Base-by-base conservation (phyloP, 2,888 invertebrate genomes). In the Steinernema scapterisci region DNA sequence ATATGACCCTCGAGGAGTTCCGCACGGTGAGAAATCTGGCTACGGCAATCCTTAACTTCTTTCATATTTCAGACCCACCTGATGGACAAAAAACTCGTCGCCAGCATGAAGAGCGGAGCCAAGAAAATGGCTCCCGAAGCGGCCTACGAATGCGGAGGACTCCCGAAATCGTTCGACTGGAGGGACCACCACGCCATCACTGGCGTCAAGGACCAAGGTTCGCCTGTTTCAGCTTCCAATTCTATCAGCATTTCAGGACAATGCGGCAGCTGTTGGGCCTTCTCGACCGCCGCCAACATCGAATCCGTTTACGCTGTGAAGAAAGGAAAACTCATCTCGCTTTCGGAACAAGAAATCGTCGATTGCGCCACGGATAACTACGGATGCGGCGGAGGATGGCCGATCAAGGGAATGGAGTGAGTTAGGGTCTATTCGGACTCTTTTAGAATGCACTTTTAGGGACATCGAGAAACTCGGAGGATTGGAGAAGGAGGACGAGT, bases 261-360 rank as follows among this genome's bases (percentile, higher is more conserved):
- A 21, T 73, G 73, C 23, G 73, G 73, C n/a, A 63, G 63, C 19
- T 73, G 73, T 38, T 73, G 73, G 73, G 73, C 73, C 11, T 73
- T 73, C 38, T 63, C 73, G 16, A 48, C 70, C 7, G 63, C 70
- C 7, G 73, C 70, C 31, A 63, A 56, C 46, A 25, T 73, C 31
- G 73, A 73, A 71, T 70, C 70, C 11, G 27, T 38, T 0, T 45
- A 51, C 16, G 73, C 73, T 7, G 63, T 73, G 19, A 44, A 63
- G 13, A 25, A 16, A 16, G 48, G 48, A 25, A 71, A 70, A 9
- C 71, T 44, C 23, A n/a, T 45, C 13, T 63, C 63, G 25, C 25
- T 70, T 1, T 73, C 73, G 11, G 73, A 73, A 23, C 73, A 73
- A 11, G 27, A 73, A 63, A 44, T 73, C 27, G 44, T 73, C 48